phyloP scores from a whole-genome alignment of 2,797 vertebrate genomes.

The Orientallactaga sibirica region DNA sequence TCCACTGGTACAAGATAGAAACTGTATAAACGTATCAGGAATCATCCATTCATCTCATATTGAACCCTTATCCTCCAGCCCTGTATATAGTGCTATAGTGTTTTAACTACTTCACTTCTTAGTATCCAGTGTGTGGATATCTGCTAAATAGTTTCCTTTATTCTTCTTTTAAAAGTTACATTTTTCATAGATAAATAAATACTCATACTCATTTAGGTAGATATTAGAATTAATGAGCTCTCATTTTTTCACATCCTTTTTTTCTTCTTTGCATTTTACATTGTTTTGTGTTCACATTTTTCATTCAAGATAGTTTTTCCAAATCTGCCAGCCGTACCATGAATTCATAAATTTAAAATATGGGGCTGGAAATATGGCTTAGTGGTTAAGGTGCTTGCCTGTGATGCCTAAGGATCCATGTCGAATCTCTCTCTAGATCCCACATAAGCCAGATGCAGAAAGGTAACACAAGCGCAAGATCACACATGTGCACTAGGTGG shows the following conservation, averaged over 20 bases:
- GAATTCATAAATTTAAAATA: not conserved
- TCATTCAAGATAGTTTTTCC: not conserved
- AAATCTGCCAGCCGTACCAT: no score
- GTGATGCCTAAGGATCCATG: no score
- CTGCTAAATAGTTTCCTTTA: not conserved
- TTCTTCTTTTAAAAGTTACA: not conserved
- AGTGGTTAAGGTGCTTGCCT: no score
- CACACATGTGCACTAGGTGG: no score
- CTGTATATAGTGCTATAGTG: not conserved
- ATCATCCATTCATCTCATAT: not conserved
- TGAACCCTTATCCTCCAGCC: not conserved
- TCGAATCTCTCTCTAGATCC: no score
- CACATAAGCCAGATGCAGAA: no score
- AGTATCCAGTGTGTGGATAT: not conserved
- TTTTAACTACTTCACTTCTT: not conserved
- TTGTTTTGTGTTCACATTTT: not conserved
- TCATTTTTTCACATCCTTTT: not conserved
- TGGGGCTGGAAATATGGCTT: no score
- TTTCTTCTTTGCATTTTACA: not conserved
- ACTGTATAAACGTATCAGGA: not conserved
- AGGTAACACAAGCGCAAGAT: no score
- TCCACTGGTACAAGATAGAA: not conserved
- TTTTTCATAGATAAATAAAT: not conserved
- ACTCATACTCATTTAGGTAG: not conserved
- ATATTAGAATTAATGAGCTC: not conserved